Evolutionary conservation across 2,797 vertebrate genomes (phyloP), one percentile per base, ranked within the genome.

Genomic region (Discoglossus pictus): DNA sequence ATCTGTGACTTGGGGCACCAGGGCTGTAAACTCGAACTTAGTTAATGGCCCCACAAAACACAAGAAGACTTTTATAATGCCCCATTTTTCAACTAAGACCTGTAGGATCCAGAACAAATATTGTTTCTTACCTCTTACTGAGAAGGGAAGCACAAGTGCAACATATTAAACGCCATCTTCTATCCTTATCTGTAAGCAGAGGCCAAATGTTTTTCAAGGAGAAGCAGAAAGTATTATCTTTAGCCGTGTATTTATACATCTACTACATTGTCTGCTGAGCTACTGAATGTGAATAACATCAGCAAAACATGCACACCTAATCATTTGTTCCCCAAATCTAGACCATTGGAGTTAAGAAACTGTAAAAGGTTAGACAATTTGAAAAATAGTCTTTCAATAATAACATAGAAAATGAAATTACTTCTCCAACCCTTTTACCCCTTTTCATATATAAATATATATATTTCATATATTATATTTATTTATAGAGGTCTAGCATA

Each of bases 201-300:
- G 35, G 18, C 2, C 4, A 50, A 51, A 31, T 31, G 2, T n/a
- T 13, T 25, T 51, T 13, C 25, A 31, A 25, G 48, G 56, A 61
- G 47, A 48, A 60, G 65, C 47, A 25, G 56, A 46, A 61, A 61
- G 59, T 68, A 52, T 60, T 68, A 52, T 68, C 65, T 52, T 68
- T 61, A 68, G 65, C 60, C 52, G 34, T 60, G 38, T 68, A 68
- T 68, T 68, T 61, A 52, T 68, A 40, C 42, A 47, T 47, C 58
- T 68, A 52, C 38, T 15, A 55, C 46, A 52, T 36, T 35, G 55
- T 58, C 43, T 59, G 46, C 35, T 36, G 64, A 67, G 16, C 36
- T 27, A 60, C 55, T 40, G 38, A 46, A 61, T 36, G 47, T 60
- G 65, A 60, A 50, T 43, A 25, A 44, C 42, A 48, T 55, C 15